These are phyloP conservation scores for Lottia scabra DNA, from an alignment of 2,888 invertebrate genomes.

Conservation along the genomic window DNA sequence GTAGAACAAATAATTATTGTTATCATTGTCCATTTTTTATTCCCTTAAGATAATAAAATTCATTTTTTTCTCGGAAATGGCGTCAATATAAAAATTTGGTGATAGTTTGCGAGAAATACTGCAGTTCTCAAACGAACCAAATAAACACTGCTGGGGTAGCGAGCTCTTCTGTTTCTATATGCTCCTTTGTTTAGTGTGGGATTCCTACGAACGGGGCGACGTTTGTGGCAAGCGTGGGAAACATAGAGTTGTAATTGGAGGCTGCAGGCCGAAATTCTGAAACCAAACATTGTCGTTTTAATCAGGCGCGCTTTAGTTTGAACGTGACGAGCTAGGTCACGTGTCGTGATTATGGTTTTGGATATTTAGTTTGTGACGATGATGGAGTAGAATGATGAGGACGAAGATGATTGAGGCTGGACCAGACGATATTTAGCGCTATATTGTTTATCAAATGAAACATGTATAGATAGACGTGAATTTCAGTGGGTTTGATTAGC, in stretches of 20 bases:
- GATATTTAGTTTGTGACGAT: too few species aligned
- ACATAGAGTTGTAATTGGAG: neutral
- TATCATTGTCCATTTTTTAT: neutral
- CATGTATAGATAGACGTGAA: neutral
- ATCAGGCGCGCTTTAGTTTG: neutral
- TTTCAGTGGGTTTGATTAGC: too few species aligned
- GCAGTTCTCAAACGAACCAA: neutral
- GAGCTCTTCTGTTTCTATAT: neutral
- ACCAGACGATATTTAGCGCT: too few species aligned
- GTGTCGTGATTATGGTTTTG: neutral
- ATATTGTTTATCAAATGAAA: neutral
- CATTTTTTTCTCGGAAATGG: neutral
- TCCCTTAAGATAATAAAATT: neutral
- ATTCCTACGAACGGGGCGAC: neutral
- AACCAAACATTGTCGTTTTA: neutral
- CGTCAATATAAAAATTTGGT: neutral
- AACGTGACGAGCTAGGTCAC: neutral
- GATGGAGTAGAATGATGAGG: neutral
- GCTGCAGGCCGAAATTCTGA: neutral
- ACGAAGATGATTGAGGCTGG: neutral
- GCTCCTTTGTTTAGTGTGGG: neutral
- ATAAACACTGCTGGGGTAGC: neutral
- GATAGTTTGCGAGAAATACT: neutral
- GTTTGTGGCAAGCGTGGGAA: constrained; percentile 1
- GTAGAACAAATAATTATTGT: too few species aligned